Base-by-base conservation (phyloP, 2,888 invertebrate species). In the Lasioglossum malachurum region DNA sequence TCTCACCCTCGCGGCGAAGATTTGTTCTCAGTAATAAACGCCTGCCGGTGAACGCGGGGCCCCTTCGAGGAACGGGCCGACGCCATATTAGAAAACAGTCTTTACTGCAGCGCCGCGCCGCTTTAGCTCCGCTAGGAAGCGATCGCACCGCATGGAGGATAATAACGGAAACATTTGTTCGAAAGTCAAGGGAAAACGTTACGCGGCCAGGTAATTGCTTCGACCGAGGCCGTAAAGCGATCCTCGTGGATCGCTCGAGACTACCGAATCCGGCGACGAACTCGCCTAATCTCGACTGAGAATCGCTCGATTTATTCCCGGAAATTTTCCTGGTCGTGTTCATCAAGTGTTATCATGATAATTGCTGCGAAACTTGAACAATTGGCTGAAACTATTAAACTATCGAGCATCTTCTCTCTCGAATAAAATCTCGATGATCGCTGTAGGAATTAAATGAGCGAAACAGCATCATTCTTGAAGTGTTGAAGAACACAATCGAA, bases 1-100 rank as follows among this genome's bases (percentile, higher is more conserved):
- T 86, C 81, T 86, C 75, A 78, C 80, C 74, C 77, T 77, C 69
- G 72, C 78, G 72, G 82, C 53, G 87, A 88, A 91, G 92, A 92
- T 92, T 92, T 92, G 92, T 91, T 91, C 89, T 85, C 86, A 74
- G 92, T 89, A 92, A 92, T 92, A 92, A 93, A 93, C 89, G 91
- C 75, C 83, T 35, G 19, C 35, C n/a, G 38, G 64, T 38, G 76
- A 31, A 53, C 73, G 35, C 16, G 41, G n/a, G 46, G 31, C 44
- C 49, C 64, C 60, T 83, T 73, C 53, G 80, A 46, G 85, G 73
- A 80, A 80, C 85, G 49, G 38, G 44, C 44, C 31, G 31, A 57
- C 31, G 73, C 69, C 85, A 84, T 80, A 74, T 86, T 86, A 46
- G 76, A 84, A 77, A 77, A 84, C 69, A 73, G 80, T 86, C 77